Conservation (phyloP, 2,113 vertebrate species). For the Cardinalis cardinalis region DNA sequence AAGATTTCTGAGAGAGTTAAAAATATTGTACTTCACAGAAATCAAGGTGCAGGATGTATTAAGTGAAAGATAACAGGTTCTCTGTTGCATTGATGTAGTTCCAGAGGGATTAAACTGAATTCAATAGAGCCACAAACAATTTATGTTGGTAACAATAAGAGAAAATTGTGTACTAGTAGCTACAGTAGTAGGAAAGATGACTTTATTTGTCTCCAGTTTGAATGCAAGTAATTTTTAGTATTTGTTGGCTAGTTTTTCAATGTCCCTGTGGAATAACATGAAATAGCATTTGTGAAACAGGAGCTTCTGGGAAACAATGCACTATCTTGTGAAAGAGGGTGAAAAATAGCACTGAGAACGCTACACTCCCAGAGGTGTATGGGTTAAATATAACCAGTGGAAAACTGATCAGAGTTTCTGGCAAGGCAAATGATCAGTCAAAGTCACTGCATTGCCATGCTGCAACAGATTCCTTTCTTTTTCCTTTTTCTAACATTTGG, state of each 20-base stretch:
- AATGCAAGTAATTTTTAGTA: not conserved
- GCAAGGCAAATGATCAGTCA: not conserved
- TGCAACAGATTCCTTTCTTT: not conserved
- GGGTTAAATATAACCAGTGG: not conserved
- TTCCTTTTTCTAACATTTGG: not conserved
- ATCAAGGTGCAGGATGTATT: not conserved
- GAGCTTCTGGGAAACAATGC: not conserved
- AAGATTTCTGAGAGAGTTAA: not conserved
- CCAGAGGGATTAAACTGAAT: not conserved
- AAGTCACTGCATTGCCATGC: not conserved
- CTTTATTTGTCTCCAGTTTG: not conserved
- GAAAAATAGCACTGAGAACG: not conserved
- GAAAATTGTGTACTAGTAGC: not conserved
- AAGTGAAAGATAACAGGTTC: not conserved
- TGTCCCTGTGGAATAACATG: not conserved
- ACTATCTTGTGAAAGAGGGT: not conserved
- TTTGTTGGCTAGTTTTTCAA: not conserved
- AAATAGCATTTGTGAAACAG: conserved; percentile 18
- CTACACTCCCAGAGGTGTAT: not conserved
- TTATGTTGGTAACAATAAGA: not conserved
- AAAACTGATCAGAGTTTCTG: not conserved
- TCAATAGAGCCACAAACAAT: not conserved
- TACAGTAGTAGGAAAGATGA: not conserved
- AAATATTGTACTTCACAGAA: not conserved
- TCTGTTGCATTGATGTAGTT: not conserved